Evolutionary conservation across 2,113 vertebrate species (phyloP), one percentile per base, ranked within the genome.

Genomic region (Thunnus maccoyii): DNA sequence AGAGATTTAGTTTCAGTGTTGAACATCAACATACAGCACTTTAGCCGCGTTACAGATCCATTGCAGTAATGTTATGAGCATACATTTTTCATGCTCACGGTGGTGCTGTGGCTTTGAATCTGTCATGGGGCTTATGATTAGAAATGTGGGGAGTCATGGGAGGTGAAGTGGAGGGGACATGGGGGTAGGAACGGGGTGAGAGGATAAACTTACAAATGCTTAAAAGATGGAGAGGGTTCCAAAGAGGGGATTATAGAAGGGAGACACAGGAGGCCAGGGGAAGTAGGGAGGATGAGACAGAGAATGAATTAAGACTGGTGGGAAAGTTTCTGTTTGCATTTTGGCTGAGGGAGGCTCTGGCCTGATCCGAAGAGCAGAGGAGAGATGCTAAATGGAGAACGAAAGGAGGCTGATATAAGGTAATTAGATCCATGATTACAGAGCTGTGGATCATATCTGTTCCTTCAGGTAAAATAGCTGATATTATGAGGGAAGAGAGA

Each of bases 321-420:
- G 67, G 76, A 79, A 86, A 86, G 86, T 87, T 60, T 84, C 83
- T 81, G 66, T 69, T 89, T 87, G 50, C 58, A 66, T 83, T 88
- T 88, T 89, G 89, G 83, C 73, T 15, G 17, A 36, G 15, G 32
- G 12, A 14, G 50, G 8, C 18, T 71, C 44, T 22, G 36, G 46
- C 25, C 82, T 50, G 25, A 78, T 85, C 56, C 30, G 66, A 72
- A 76, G 64, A 80, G 60, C 66, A 75, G 41, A 0, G 11, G 47
- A 66, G 64, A 80, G 27, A 55, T 0, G 1, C 18, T 15, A 32
- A 27, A 30, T 17, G 18, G 30, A 60, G 66, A 82, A 44, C 1
- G 17, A 65, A 25, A 36, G 41, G 60, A 55, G 46, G 25, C 32
- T 44, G 68, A 69, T 51, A 51, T 74, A 3, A 54, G 47, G 67